phyloP scores from a whole-genome alignment of 2,113 vertebrate species.

The Engraulis encrasicolus region DNA sequence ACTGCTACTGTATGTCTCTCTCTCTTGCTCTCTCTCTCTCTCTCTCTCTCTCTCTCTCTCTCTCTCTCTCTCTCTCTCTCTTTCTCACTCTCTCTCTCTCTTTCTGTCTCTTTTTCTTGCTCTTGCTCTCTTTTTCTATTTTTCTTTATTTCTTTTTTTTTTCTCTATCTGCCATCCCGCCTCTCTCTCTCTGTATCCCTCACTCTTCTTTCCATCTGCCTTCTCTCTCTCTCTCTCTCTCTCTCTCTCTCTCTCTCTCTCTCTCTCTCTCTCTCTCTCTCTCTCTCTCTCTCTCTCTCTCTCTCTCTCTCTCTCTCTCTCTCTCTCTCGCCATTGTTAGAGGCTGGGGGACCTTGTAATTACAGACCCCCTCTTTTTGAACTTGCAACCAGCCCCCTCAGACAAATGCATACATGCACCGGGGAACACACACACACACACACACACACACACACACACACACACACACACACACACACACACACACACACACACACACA shows the following conservation, averaged over 20 bases:
- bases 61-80: not conserved
- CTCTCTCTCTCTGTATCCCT: not conserved
- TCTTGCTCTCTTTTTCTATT: not conserved
- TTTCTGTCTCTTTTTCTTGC: not conserved
- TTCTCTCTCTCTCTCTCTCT: not conserved
- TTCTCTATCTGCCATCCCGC: not conserved
- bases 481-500: not conserved
- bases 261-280: not conserved
- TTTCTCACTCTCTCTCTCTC: not conserved
- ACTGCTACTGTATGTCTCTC: too few relatives aligned
- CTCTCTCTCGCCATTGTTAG: not conserved
- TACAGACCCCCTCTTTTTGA: conserved; percentile 9
- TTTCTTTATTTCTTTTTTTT: not conserved
- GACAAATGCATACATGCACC: too few relatives aligned
- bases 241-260: not conserved
- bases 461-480: too few relatives aligned
- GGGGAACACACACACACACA: too few relatives aligned
- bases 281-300: conserved; percentile 8
- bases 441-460: too few relatives aligned
- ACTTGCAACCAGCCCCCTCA: not conserved
- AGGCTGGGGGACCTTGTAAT: not conserved
- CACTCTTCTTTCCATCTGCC: not conserved
- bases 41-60: not conserved
- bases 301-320: not conserved
- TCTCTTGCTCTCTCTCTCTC: too few relatives aligned